A percentile compares a stretch with the other conserved stretches of the same genome.
Conservation (phyloP, 2,113 vertebrate genomes). For the Thermophis baileyi region DNA sequence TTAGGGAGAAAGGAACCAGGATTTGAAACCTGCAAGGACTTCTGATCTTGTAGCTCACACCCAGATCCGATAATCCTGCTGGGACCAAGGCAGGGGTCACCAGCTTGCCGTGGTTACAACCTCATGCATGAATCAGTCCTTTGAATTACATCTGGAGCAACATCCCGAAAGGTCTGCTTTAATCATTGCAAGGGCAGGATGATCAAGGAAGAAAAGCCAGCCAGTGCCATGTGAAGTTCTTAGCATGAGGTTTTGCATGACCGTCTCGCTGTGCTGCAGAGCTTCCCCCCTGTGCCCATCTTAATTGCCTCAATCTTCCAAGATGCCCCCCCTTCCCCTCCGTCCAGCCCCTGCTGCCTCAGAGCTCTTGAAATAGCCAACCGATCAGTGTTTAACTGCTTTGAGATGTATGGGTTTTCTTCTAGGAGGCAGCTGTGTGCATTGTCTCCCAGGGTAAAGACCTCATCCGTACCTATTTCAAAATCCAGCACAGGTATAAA, state of each 20-base stretch:
- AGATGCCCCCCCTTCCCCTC: neutral
- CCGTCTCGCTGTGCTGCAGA: neutral
- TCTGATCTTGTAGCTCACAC: neutral
- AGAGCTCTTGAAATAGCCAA: neutral
- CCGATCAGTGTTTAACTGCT: neutral
- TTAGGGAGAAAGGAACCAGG: neutral
- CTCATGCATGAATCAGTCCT: neutral
- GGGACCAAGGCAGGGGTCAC: neutral
- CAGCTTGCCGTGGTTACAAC: neutral
- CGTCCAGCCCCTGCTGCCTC: neutral
- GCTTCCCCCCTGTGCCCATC: neutral
- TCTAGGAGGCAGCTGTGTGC: neutral
- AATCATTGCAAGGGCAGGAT: neutral
- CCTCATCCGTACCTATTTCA: constrained; percentile 9
- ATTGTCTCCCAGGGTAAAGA: neutral
- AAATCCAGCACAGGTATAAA: constrained; percentile 25
- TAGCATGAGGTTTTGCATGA: neutral
- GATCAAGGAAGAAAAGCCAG: neutral
- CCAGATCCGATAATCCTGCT: no score
- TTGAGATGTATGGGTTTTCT: neutral
- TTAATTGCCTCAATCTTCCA: constrained; percentile 10
- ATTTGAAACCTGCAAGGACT: neutral
- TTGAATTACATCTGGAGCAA: neutral
- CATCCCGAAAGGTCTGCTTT: neutral
- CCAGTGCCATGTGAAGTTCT: neutral